phyloP scores from a whole-genome alignment of 2,888 invertebrate genomes.

The Epinotia demarniana region DNA sequence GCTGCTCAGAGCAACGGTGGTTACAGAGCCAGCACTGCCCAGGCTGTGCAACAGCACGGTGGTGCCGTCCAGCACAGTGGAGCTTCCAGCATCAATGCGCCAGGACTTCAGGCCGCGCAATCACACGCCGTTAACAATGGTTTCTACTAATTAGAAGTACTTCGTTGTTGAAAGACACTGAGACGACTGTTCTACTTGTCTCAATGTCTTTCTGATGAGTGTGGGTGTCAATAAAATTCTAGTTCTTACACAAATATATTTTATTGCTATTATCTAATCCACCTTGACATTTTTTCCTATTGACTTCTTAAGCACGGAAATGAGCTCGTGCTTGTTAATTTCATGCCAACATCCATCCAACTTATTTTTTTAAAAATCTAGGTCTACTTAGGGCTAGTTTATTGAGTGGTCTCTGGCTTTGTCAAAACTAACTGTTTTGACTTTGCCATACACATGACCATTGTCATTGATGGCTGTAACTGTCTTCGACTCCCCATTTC shows the following conservation, averaged over 20 bases:
- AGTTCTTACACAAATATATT: slow-evolving; percentile 40
- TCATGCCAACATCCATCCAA: too few relatives aligned
- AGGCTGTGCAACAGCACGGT: slow-evolving; percentile 63
- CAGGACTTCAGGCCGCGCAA: slow-evolving; percentile 68
- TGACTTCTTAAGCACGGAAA: background rate
- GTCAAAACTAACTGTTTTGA: slow-evolving; percentile 61
- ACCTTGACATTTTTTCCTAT: background rate
- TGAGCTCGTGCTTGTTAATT: too few relatives aligned
- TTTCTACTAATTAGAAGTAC: slow-evolving; percentile 57
- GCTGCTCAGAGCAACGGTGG: slow-evolving; percentile 62
- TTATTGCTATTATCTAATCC: slow-evolving; percentile 26
- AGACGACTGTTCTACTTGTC: slow-evolving; percentile 75
- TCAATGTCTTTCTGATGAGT: slow-evolving; percentile 59
- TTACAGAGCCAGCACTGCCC: slow-evolving; percentile 66
- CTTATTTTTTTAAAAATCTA: too few relatives aligned
- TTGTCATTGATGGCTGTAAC: slow-evolving; percentile 66
- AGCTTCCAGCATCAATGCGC: slow-evolving; percentile 68
- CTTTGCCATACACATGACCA: slow-evolving; percentile 65
- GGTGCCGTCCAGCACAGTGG: slow-evolving; percentile 62
- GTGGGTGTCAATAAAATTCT: slow-evolving; percentile 59
- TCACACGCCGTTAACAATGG: slow-evolving; percentile 70
- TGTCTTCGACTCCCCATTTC: slow-evolving; percentile 55
- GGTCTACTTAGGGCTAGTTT: background rate
- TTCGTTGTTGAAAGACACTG: slow-evolving; percentile 56
- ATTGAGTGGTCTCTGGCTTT: slow-evolving; percentile 48